Percentiles rank a stretch among this genome's conserved stretches.
phyloP scores from a whole-genome alignment of 2,888 invertebrate genomes.

The Lochmaea crataegi region DNA sequence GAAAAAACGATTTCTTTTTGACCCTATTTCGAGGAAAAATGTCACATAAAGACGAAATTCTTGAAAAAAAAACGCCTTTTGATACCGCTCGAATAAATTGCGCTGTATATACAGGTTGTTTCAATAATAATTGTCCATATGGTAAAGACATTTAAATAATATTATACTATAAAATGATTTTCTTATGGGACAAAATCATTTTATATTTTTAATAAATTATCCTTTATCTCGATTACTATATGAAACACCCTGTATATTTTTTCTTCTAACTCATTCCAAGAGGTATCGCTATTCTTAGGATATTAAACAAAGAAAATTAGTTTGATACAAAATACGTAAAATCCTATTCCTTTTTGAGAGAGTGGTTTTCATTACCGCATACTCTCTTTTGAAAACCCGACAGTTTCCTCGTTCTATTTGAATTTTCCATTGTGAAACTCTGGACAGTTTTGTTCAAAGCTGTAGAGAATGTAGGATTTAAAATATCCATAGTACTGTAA shows the following conservation, averaged over 20 bases:
- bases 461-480: background rate
- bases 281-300: too few relatives aligned
- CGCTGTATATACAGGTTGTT: constrained; percentile 28
- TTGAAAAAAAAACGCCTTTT: constrained; percentile 31
- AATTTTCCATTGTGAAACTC: background rate
- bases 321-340: too few relatives aligned
- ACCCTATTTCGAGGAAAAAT: constrained; percentile 14
- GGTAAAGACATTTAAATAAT: too few relatives aligned
- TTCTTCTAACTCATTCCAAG: too few relatives aligned
- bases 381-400: background rate
- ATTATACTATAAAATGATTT: too few relatives aligned
- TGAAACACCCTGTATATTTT: too few relatives aligned
- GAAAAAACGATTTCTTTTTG: constrained; percentile 7
- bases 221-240: too few relatives aligned
- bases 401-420: background rate
- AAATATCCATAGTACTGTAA: background rate
- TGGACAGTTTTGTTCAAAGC: background rate
- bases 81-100: constrained; percentile 36
- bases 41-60: constrained; percentile 29
- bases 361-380: constrained; percentile 1
- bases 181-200: too few relatives aligned
- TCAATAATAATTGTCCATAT: background rate
- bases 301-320: too few relatives aligned
- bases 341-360: background rate
- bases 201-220: too few relatives aligned